Conservation (phyloP, 2,888 invertebrate genomes). For the Apodemia duryi region DNA sequence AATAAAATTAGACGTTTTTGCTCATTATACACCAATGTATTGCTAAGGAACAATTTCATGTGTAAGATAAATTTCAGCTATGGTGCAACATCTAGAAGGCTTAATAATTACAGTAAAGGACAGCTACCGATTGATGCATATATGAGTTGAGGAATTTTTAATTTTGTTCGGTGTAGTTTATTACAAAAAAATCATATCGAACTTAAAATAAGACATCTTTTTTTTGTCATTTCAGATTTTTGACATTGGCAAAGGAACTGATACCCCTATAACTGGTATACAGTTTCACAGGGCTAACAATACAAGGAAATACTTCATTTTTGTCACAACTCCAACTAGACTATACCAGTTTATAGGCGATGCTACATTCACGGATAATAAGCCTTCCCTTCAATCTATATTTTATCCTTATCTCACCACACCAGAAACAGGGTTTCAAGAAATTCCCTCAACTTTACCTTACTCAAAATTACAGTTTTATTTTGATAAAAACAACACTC, state of each 20-base stretch:
- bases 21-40: too few species aligned
- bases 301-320: constrained; percentile 87
- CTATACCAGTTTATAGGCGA: constrained; percentile 94
- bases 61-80: too few species aligned
- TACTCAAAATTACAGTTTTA: constrained; percentile 90
- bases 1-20: too few species aligned
- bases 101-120: too few species aligned
- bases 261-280: constrained; percentile 91
- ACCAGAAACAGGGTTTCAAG: constrained; percentile 85
- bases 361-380: constrained; percentile 84
- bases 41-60: too few species aligned
- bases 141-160: too few species aligned
- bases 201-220: constrained; percentile 8
- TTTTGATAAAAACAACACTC: constrained; percentile 82
- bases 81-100: too few species aligned
- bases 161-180: too few species aligned
- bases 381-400: constrained; percentile 87
- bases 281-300: constrained; percentile 88
- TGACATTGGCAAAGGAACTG: constrained; percentile 89
- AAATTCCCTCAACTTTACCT: constrained; percentile 84
- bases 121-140: too few species aligned
- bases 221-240: constrained; percentile 82
- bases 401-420: constrained; percentile 87
- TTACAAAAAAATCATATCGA: not conserved
- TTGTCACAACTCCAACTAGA: constrained; percentile 90